These are phyloP conservation scores for Oncorhynchus masou DNA, from an alignment of 2,113 vertebrate genomes.

Conservation along the genomic window DNA sequence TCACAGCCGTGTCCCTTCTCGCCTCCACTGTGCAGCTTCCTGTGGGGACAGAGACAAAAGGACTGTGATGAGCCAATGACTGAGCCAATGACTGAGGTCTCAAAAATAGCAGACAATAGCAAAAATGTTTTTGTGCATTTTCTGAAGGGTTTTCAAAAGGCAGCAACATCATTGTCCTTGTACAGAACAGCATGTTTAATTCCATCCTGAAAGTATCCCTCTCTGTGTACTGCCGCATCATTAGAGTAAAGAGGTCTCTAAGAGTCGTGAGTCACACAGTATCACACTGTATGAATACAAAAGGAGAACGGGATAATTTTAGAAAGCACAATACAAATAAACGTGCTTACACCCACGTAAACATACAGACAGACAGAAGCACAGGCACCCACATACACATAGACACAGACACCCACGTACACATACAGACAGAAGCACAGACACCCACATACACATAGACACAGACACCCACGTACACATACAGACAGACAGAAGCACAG, in stretches of 20 bases:
- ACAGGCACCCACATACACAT: constrained; percentile 4
- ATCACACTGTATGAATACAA: constrained; percentile 69
- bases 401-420: constrained; percentile 46
- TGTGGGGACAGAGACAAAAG: constrained; percentile 62
- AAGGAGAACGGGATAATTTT: constrained; percentile 68
- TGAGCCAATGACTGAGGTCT: background rate
- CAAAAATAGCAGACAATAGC: background rate
- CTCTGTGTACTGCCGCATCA: constrained; percentile 61
- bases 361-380: constrained; percentile 37
- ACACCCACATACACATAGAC: too few relatives aligned
- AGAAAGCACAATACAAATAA: constrained; percentile 58
- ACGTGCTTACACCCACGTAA: constrained; percentile 35
- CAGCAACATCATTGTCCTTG: constrained; percentile 30
- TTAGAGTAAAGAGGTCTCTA: constrained; percentile 62
- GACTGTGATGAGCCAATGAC: constrained; percentile 23
- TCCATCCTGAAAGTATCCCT: constrained; percentile 55
- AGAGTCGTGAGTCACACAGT: constrained; percentile 65
- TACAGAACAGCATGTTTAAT: constrained; percentile 60
- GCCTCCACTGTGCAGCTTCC: constrained; percentile 92
- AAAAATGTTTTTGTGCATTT: constrained; percentile 13
- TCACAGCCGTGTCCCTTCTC: constrained; percentile 97
- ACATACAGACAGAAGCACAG: background rate
- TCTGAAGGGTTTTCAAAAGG: constrained; percentile 47
- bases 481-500: too few relatives aligned
- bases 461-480: too few relatives aligned